Evolutionary conservation across 1,140 invertebrate genomes (phyloP).

Genomic region (Anthonomus grandis): DNA sequence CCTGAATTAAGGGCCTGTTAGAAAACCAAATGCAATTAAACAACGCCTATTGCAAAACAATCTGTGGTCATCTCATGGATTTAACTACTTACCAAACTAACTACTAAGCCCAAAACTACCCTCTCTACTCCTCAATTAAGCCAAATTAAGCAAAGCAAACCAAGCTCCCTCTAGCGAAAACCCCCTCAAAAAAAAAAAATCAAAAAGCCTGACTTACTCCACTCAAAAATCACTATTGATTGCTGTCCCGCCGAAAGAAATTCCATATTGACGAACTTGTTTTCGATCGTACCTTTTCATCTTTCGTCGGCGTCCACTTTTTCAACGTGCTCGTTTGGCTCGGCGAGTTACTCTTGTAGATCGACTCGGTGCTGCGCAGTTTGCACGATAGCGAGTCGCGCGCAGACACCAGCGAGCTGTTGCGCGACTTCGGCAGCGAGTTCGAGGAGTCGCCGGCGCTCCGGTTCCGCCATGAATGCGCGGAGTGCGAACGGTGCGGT

Average conservation of each 20-base stretch:
- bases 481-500: conserved; percentile 52
- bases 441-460: conserved; percentile 39
- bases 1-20: too few species aligned
- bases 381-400: conserved; percentile 60
- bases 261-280: conserved; percentile 62
- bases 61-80: neutral
- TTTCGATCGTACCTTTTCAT: conserved; percentile 63
- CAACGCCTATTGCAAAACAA: too few species aligned
- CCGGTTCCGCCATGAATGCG: conserved; percentile 50
- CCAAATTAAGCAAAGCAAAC: conserved; percentile 31
- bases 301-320: conserved; percentile 21
- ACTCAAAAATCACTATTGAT: conserved; percentile 42
- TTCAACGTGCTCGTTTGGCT: conserved; percentile 22
- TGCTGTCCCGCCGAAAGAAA: conserved; percentile 59
- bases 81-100: conserved; percentile 4
- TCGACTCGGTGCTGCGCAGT: conserved; percentile 53
- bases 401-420: conserved; percentile 50
- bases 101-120: conserved; percentile 13
- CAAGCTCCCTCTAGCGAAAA: conserved; percentile 24
- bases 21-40: too few species aligned
- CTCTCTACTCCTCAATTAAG: conserved; percentile 5
- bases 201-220: conserved; percentile 46
- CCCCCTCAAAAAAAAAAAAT: conserved; percentile 32
- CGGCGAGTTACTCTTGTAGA: conserved; percentile 34
- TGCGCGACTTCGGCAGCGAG: conserved; percentile 45